Evolutionary conservation across 2,888 invertebrate genomes (phyloP), one percentile per base, ranked within the genome.

Genomic region (Caenorhabditis angaria): DNA sequence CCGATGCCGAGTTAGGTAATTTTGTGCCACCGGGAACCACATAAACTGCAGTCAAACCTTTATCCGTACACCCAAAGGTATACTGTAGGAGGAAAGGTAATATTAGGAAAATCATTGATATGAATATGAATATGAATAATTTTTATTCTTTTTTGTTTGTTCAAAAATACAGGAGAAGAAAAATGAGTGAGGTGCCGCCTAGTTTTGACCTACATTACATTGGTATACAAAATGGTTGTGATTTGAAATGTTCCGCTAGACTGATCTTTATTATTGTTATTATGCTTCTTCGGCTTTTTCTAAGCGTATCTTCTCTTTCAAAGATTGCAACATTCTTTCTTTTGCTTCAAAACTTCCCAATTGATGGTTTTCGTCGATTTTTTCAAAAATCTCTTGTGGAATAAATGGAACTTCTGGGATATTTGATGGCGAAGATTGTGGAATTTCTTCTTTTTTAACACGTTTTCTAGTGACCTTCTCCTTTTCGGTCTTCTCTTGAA

Each of bases 261-360:
- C 10, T 41, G 41, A 14, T 41, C 41, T 41, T 41, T 41, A 41
- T 41, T 41, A 41, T 41, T 41, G 41, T 41, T 41, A 41, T 41
- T 41, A 41, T 41, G 41, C 41, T 41, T 41, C 41, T 41, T 41
- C 41, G 10, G 3, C 41, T 41, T 41, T 41, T 41, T 41, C 41
- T 41, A 18, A 41, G 3, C 41, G 41, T 41, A 79, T 63, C 56
- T 72, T 68, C 47, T 80, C 71, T 58, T 76, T 80, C 54, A 81
- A 61, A 55, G 76, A 76, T 32, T 78, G 73, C 41, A 81, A 25
- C 25, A 81, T 71, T 51, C 77, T 61, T 54, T 81, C 81, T 29
- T 78, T 75, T 10, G 74, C 77, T 51, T 80, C 80, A 48, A 78
- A 80, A 41, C 70, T 65, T 24, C 78, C 78, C 4, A 77, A 41